Percentiles rank a stretch among this genome's conserved stretches.
These are phyloP conservation scores for Urocyon cinereoargenteus DNA, from an alignment of 2,797 vertebrate species.

Conservation along the genomic window DNA sequence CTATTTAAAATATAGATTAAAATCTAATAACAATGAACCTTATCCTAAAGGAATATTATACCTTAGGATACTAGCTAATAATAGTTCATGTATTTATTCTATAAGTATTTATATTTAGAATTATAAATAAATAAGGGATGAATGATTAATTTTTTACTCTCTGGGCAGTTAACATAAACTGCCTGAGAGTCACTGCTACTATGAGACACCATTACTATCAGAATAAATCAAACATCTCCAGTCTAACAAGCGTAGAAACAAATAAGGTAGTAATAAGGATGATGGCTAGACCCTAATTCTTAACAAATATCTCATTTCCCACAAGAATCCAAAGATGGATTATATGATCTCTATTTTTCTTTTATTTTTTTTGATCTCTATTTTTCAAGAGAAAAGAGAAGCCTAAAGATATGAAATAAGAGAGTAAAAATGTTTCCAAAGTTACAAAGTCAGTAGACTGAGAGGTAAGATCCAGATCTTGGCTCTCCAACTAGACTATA, in stretches of 20 bases:
- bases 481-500: neutral
- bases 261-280: neutral
- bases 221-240: neutral
- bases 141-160: neutral
- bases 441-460: neutral
- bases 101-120: neutral
- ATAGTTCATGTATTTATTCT: constrained; percentile 3
- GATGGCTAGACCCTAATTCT: neutral
- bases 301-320: constrained; percentile 34
- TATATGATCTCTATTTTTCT: neutral
- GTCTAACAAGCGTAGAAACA: neutral
- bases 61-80: neutral
- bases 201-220: neutral
- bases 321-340: neutral
- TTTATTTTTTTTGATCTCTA: neutral
- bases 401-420: constrained; percentile 7
- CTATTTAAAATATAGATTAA: neutral
- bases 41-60: neutral
- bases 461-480: neutral
- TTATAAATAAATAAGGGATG: neutral
- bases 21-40: constrained; percentile 5
- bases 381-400: constrained; percentile 48
- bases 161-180: neutral
- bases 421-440: neutral
- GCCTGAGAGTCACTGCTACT: neutral